phyloP scores from a whole-genome alignment of 2,113 vertebrate species.

The Aleadryas rufinucha region DNA sequence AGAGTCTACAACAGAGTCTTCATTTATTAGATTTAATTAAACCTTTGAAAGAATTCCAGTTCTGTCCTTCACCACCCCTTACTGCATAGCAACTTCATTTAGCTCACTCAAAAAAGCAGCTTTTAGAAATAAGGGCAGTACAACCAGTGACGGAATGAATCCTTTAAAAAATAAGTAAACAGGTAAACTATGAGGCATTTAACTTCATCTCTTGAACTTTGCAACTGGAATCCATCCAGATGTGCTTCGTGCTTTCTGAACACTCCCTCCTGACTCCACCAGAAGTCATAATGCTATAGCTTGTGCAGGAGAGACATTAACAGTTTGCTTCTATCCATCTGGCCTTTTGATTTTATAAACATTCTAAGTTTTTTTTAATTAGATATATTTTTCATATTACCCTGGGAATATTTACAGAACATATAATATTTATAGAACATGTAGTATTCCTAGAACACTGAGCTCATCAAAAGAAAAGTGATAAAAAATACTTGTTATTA shows the following conservation, averaged over 20 bases:
- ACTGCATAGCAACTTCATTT: conserved; percentile 17
- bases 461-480: background rate
- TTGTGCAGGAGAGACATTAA: background rate
- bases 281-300: background rate
- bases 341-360: background rate
- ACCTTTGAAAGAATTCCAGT: conserved; percentile 31
- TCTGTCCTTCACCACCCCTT: background rate
- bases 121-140: conserved; percentile 40
- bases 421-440: background rate
- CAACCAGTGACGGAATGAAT: background rate
- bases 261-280: background rate
- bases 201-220: background rate
- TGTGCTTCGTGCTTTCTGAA: background rate
- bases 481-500: background rate
- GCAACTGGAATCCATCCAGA: background rate
- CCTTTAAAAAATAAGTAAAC: background rate
- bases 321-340: background rate
- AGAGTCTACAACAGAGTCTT: background rate
- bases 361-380: background rate
- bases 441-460: background rate
- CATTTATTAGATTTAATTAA: conserved; percentile 52
- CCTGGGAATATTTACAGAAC: background rate
- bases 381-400: background rate
- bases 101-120: background rate
- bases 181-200: background rate